Base-by-base conservation (phyloP, 2,113 vertebrate genomes). In the Toxotes jaculatrix region DNA sequence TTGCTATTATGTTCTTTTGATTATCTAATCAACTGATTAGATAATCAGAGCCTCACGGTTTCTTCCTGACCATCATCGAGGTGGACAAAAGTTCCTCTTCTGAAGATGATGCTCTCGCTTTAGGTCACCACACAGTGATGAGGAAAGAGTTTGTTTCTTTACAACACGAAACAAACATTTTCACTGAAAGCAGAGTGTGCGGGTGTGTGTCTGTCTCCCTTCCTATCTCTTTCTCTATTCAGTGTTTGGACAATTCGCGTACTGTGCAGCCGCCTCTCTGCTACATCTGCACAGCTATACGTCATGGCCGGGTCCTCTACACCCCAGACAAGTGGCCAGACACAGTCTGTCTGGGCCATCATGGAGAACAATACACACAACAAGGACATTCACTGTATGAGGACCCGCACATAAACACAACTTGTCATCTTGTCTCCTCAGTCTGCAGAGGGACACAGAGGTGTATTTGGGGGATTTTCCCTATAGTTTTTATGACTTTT, bases 361-460 rank as follows among this genome's bases (percentile, higher is more conserved):
- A n/a, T 83, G 62, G 84, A 85, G 77, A 89, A 92, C 91, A 87
- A 88, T 83, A 9, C 64, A 65, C 91, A 93, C 92, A 94, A 88
- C 51, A 45, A 68, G 67, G 51, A 88, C 88, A 85, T 89, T 91
- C 77, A 90, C 69, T 72, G 76, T 27, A 80, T 32, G 34, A 0
- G 75, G 82, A 84, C 80, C 40, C 38, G 40, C 71, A 14, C 69
- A 57, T 3, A 42, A 38, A 71, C 57, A 63, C 67, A 17, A 65
- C 67, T 57, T 31, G 38, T 70, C 65, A 31, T 80, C 66, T 71
- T 23, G 77, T 82, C 62, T 67, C 42, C 17, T 61, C 43, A 2
- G 47, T 19, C 42, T 59, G 23, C 79, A 66, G 62, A 79, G 59
- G 60, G 32, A 68, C 43, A 60, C 32, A 42, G 34, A 47, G 19